These are phyloP conservation scores for Augochlora pura DNA, from an alignment of 1,140 invertebrate genomes.

Conservation along the genomic window DNA sequence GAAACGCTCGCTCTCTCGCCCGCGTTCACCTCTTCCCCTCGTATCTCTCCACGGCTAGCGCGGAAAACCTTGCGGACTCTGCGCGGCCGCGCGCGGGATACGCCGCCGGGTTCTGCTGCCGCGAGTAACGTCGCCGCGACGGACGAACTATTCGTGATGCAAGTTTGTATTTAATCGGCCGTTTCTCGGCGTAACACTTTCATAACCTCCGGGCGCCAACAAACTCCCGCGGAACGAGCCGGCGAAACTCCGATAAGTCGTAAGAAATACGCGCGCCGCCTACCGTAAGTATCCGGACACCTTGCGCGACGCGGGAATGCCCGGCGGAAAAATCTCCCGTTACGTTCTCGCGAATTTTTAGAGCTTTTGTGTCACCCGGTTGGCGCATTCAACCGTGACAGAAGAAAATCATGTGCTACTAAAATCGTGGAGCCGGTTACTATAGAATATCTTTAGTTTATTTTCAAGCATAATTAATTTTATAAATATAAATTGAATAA, in stretches of 20 bases:
- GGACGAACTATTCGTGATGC: constrained; percentile 42
- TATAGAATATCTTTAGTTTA: too few relatives aligned
- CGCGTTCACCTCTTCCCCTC: neutral
- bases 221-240: constrained; percentile 26
- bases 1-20: too few relatives aligned
- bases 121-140: constrained; percentile 2
- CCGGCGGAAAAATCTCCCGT: too few relatives aligned
- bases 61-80: constrained; percentile 39
- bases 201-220: constrained; percentile 29
- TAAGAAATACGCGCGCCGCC: constrained; percentile 48
- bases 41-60: constrained; percentile 23
- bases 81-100: neutral
- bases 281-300: too few relatives aligned
- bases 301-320: too few relatives aligned
- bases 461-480: too few relatives aligned
- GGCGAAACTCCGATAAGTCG: constrained; percentile 63
- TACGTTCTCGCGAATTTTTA: too few relatives aligned
- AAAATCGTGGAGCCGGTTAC: too few relatives aligned
- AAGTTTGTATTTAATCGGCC: constrained; percentile 62
- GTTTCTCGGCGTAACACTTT: constrained; percentile 23
- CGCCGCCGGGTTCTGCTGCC: neutral
- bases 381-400: too few relatives aligned
- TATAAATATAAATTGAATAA: too few relatives aligned
- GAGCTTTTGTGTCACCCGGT: too few relatives aligned
- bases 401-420: too few relatives aligned